Evolutionary conservation across 2,113 vertebrate genomes (phyloP).

Genomic region (Perca fluviatilis): DNA sequence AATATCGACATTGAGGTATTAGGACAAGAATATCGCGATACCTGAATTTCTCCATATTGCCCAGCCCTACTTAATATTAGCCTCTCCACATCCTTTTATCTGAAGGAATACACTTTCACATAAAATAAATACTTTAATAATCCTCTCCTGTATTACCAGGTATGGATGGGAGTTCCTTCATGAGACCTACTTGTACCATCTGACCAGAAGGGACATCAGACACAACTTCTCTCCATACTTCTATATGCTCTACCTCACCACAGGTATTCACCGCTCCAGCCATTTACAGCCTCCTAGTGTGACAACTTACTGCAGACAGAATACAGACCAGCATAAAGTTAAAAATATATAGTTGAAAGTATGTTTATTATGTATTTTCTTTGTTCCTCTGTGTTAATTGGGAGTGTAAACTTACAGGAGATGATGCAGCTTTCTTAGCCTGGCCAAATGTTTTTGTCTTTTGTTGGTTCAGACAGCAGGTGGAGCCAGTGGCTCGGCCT

Average conservation of each 20-base stretch:
- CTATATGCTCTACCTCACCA: slow-evolving; percentile 95
- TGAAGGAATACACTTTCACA: not conserved
- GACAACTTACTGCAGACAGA: not conserved
- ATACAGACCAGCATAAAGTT: not conserved
- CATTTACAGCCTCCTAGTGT: not conserved
- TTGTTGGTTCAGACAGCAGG: slow-evolving; percentile 79
- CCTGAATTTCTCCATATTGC: too few species aligned
- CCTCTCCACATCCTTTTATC: not conserved
- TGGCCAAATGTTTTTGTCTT: not conserved
- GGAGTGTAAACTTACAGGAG: not conserved
- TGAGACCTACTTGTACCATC: slow-evolving; percentile 94
- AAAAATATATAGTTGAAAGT: not conserved
- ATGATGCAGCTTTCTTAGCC: not conserved
- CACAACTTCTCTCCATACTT: slow-evolving; percentile 99
- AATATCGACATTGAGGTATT: too few species aligned
- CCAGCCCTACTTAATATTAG: not conserved
- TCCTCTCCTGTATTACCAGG: slow-evolving; percentile 60
- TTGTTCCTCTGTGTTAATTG: not conserved
- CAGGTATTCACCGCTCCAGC: slow-evolving; percentile 62
- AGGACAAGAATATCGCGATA: too few species aligned
- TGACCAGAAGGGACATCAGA: slow-evolving; percentile 92
- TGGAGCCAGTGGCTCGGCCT: slow-evolving; percentile 89
- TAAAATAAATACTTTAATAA: not conserved
- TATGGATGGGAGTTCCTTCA: slow-evolving; percentile 94
- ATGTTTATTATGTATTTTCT: not conserved